Evolutionary conservation across 2,113 vertebrate species (phyloP), one percentile per base, ranked within the genome.

Genomic region (Corythornis madagascariensis): DNA sequence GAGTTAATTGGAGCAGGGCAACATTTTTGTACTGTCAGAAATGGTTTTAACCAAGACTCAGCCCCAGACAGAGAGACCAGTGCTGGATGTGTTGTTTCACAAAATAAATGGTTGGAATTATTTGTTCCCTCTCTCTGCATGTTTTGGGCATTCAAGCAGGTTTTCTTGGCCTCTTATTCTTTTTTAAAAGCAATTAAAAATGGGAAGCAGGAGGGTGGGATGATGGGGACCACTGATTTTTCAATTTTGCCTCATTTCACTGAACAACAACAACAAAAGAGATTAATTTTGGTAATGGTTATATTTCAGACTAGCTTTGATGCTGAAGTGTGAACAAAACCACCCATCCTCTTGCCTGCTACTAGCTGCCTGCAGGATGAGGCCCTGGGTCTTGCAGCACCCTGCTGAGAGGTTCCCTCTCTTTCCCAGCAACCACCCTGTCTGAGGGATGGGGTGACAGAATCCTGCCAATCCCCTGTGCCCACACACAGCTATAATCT

Each of bases 41-140:
- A 26, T 38, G 47, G 16, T 67, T 82, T 63, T 55, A 53, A 38
- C 38, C 52, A 59, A 31, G 65, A 71, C 35, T 48, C 15, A 9
- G 55, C 50, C 65, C 52, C 65, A 63, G 25, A 50, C 4, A 11
- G 16, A 21, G 47, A 40, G 10, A 66, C 9, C 48, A 40, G 29
- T 0, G 2, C 33, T 55, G 13, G 35, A 25, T 17, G 31, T 10
- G 24, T 11, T 66, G 9, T 25, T 50, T 72, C 6, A 0, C 18
- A 40, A 21, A 70, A 60, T 25, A 56, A 75, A 63, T 53, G 9
- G 17, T 43, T 10, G 31, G 20, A 65, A 40, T 60, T 48, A 7
- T n/a, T 82, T 28, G 5, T 47, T 65, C 20, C 25, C 20, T 73
- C 55, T 26, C 16, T 38, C 60, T 38, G 38, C 6, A 57, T n/a